phyloP scores from a whole-genome alignment of 2,113 vertebrate species.

The Sciurus niger region DNA sequence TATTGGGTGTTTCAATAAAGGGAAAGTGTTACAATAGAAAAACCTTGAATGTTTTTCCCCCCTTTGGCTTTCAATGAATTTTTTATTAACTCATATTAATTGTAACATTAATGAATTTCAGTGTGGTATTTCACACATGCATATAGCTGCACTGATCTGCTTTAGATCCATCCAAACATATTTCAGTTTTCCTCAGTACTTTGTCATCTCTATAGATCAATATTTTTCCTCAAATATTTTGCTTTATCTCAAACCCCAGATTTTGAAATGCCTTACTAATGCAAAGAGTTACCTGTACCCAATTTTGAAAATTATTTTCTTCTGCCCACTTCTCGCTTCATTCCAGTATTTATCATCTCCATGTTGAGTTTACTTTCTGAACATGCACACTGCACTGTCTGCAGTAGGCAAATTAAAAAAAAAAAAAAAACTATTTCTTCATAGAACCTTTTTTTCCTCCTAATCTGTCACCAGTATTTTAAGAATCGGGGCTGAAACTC shows the following conservation, averaged over 20 bases:
- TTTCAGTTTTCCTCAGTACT: not conserved
- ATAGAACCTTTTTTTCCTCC: not conserved
- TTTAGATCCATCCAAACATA: not conserved
- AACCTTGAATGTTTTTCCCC: not conserved
- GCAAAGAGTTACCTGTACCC: not conserved
- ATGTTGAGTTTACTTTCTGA: not conserved
- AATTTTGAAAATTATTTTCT: not conserved
- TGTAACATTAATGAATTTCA: not conserved
- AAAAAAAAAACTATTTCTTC: not conserved
- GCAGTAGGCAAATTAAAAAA: not conserved
- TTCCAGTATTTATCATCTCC: not conserved
- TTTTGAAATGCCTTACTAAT: not conserved
- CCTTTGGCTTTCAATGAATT: not conserved
- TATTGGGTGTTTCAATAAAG: not conserved
- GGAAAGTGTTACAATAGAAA: not conserved
- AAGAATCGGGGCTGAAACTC: not conserved
- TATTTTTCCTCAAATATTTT: not conserved
- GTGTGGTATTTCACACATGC: no score
- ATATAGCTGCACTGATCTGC: not conserved
- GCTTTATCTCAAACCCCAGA: slow-evolving; percentile 13
- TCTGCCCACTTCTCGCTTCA: not conserved
- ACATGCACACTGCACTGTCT: not conserved
- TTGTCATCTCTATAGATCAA: not conserved
- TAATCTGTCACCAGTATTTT: not conserved
- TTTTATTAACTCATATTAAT: not conserved